These are phyloP conservation scores for Pseudolaguvia tuberculata DNA, from an alignment of 2,113 vertebrate species.

Conservation along the genomic window DNA sequence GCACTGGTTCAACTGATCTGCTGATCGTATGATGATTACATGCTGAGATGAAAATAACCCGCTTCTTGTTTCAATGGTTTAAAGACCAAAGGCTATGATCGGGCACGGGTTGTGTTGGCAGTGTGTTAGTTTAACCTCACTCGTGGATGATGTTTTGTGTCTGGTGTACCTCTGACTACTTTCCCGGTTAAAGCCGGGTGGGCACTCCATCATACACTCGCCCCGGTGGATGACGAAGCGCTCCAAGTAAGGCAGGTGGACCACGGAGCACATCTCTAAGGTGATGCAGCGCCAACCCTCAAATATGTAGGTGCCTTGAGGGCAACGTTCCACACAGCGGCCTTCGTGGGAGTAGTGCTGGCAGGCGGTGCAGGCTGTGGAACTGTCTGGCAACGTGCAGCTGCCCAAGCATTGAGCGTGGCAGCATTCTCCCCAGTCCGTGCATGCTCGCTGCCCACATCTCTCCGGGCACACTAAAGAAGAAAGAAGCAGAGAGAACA, in stretches of 20 bases:
- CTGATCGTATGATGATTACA: background rate
- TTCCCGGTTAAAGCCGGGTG: constrained; percentile 83
- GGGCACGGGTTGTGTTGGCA: background rate
- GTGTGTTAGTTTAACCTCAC: too few relatives aligned
- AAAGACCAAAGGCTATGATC: constrained; percentile 12
- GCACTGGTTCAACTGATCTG: background rate
- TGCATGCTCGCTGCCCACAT: constrained; percentile 81
- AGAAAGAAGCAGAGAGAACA: background rate
- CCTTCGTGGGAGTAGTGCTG: constrained; percentile 84
- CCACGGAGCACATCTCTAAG: constrained; percentile 77
- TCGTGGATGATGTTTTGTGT: background rate
- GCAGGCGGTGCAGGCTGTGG: constrained; percentile 83
- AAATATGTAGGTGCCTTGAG: constrained; percentile 83
- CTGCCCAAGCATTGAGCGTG: constrained; percentile 92
- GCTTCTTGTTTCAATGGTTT: constrained; percentile 1
- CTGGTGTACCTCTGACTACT: constrained; percentile 68
- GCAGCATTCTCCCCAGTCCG: constrained; percentile 80
- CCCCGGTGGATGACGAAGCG: constrained; percentile 86
- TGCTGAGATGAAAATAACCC: constrained; percentile 25
- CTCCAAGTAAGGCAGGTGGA: constrained; percentile 72
- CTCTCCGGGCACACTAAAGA: constrained; percentile 80
- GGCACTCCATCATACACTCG: constrained; percentile 89
- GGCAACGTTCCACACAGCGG: constrained; percentile 83
- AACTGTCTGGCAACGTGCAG: constrained; percentile 75
- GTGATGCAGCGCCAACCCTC: constrained; percentile 96